These are phyloP conservation scores for Stenichneumon culpator DNA, from an alignment of 2,888 invertebrate species.

Conservation along the genomic window DNA sequence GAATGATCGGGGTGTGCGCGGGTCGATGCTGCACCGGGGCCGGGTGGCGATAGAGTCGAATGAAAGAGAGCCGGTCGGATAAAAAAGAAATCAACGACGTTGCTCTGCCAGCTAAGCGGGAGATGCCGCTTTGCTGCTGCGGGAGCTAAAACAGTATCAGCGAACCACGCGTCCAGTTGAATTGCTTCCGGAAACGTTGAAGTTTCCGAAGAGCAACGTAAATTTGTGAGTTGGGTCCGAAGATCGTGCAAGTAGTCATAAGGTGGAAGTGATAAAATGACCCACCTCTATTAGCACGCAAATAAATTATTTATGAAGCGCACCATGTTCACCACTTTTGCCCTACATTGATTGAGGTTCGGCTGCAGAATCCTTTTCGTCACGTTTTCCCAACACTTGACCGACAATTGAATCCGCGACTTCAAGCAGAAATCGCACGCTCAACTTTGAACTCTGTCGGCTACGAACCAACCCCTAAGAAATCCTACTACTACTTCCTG, in stretches of 20 bases:
- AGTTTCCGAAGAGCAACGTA: background rate
- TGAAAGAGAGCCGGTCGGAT: constrained; percentile 23
- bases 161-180: background rate
- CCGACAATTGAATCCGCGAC: background rate
- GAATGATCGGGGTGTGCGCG: constrained; percentile 23
- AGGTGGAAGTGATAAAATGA: background rate
- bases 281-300: too few species aligned
- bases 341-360: background rate
- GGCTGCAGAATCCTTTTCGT: background rate
- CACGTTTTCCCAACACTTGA: background rate
- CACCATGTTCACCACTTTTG: too few species aligned
- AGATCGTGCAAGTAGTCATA: background rate
- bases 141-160: background rate
- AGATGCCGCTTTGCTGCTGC: background rate
- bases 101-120: constrained; percentile 36
- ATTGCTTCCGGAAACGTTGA: background rate
- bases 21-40: constrained; percentile 10
- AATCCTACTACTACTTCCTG: background rate
- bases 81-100: constrained; percentile 6
- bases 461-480: background rate
- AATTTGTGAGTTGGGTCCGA: background rate
- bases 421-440: background rate
- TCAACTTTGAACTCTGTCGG: background rate
- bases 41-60: constrained; percentile 35
- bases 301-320: too few species aligned